Conservation (phyloP, 2,888 invertebrate species). For the Girardia tigrina region DNA sequence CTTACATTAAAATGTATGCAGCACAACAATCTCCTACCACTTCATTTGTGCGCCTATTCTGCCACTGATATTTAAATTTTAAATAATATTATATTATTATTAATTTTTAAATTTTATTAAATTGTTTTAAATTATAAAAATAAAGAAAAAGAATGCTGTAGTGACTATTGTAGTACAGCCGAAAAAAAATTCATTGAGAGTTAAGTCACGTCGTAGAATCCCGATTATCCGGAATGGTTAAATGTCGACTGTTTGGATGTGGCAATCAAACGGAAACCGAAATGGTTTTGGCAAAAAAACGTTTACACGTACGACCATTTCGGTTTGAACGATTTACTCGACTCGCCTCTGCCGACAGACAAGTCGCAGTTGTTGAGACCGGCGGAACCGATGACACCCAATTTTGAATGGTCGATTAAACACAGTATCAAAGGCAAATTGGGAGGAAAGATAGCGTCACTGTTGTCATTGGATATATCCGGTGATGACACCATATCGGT, state of each 20-base stretch:
- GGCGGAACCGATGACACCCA: background rate
- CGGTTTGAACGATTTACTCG: background rate
- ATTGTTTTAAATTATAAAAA: no score
- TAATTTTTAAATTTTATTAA: no score
- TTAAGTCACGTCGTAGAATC: no score
- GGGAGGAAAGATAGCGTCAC: background rate
- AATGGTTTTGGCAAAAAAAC: background rate
- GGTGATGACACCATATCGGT: background rate
- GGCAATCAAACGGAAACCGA: background rate
- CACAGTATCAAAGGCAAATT: background rate
- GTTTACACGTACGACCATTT: background rate
- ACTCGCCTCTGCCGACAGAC: background rate
- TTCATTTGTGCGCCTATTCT: no score
- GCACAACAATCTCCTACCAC: no score
- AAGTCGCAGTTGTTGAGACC: background rate
- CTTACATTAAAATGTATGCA: no score
- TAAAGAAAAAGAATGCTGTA: no score
- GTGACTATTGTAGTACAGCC: no score
- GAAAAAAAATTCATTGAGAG: no score
- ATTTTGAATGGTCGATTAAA: background rate
- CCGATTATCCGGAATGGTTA: background rate
- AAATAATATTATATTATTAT: no score
- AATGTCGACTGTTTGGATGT: background rate
- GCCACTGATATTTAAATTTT: no score
- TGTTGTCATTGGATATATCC: background rate